A percentile compares a stretch with the other conserved stretches of the same genome.
These are phyloP conservation scores for Microcebus jonahi DNA, from an alignment of 2,113 vertebrate species.

Conservation along the genomic window DNA sequence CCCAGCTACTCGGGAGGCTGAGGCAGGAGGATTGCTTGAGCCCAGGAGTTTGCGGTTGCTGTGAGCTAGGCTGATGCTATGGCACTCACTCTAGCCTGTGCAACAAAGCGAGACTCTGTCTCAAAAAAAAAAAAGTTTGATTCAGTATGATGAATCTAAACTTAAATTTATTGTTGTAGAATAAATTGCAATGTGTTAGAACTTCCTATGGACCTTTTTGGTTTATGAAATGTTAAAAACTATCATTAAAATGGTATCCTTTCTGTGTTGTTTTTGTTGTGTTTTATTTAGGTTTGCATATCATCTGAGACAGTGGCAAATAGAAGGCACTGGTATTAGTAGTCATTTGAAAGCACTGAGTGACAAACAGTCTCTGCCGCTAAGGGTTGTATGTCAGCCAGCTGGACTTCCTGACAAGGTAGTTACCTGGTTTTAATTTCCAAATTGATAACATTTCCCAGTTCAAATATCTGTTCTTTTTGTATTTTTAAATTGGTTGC, in stretches of 20 bases:
- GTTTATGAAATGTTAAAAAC: constrained; percentile 44
- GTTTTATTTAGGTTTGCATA: constrained; percentile 95
- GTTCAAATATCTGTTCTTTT: background rate
- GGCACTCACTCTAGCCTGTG: too few species aligned
- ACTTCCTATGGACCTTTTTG: background rate
- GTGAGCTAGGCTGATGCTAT: too few species aligned
- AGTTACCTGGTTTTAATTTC: constrained; percentile 32
- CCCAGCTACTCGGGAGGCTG: too few species aligned
- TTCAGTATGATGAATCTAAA: background rate
- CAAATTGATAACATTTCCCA: background rate
- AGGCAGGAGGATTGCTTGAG: too few species aligned
- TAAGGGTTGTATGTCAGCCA: constrained; percentile 98
- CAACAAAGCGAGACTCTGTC: too few species aligned
- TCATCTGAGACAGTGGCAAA: constrained; percentile 99
- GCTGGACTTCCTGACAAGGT: constrained; percentile 99
- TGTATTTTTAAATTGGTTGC: constrained; percentile 59
- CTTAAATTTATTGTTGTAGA: background rate
- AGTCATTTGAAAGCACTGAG: constrained; percentile 98
- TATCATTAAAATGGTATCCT: background rate
- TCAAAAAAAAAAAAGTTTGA: background rate
- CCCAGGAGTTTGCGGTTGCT: too few species aligned
- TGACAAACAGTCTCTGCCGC: constrained; percentile 97
- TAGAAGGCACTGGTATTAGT: constrained; percentile 98
- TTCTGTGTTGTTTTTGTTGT: constrained; percentile 55
- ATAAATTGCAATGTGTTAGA: constrained; percentile 6